Conservation (phyloP, 2,797 vertebrate species). For the Rhodeus uyekii region DNA sequence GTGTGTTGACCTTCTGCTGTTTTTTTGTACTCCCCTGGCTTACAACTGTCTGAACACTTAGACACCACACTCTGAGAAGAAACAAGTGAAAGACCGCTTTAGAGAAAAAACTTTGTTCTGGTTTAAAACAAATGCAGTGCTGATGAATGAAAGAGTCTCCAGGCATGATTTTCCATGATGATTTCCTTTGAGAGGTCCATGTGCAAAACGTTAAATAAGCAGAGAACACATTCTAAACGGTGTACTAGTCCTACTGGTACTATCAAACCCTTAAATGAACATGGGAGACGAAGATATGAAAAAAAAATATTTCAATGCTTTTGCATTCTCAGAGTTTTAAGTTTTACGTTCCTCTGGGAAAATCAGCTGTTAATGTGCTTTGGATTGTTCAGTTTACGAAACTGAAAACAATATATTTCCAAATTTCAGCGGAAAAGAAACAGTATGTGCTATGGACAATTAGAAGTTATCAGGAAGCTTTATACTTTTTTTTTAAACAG, state of each 20-base stretch:
- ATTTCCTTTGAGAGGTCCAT: background rate
- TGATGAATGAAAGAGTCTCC: slow-evolving; percentile 55
- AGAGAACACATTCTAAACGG: background rate
- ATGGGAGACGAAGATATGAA: background rate
- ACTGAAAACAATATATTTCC: too few species aligned
- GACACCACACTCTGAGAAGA: slow-evolving; percentile 77
- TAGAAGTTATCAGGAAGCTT: too few species aligned
- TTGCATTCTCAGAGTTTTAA: background rate
- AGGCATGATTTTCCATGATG: background rate
- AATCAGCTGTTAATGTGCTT: background rate
- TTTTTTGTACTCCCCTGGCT: slow-evolving; percentile 86
- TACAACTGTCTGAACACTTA: slow-evolving; percentile 82
- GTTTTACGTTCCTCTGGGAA: background rate
- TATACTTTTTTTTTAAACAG: too few species aligned
- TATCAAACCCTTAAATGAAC: background rate
- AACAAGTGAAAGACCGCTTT: background rate
- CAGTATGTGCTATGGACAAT: too few species aligned
- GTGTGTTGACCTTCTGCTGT: slow-evolving; percentile 82
- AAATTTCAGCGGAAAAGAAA: too few species aligned
- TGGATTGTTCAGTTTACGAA: too few species aligned
- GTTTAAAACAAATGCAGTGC: slow-evolving; percentile 31
- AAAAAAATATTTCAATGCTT: background rate
- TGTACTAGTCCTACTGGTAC: background rate
- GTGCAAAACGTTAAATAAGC: background rate
- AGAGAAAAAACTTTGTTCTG: background rate